A percentile compares a stretch with the other conserved stretches of the same genome.
These are phyloP conservation scores for Patiria pectinifera DNA, from an alignment of 53 echinoderm and acorn worm species.

Conservation along the genomic window DNA sequence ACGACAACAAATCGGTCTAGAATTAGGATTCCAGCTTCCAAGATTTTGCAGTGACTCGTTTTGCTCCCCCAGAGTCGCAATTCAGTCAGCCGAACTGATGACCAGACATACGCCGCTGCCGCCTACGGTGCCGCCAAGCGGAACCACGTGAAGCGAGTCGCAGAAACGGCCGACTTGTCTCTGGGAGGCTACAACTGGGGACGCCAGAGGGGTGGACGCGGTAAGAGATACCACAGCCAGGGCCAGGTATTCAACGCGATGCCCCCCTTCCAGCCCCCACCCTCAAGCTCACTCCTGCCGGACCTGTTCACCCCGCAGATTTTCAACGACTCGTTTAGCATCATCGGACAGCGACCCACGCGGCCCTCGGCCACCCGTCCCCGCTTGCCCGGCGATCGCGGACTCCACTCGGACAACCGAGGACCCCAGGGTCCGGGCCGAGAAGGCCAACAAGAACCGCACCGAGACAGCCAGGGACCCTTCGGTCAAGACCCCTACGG, in stretches of 20 bases:
- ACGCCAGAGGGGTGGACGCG: neutral
- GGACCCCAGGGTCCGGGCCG: neutral
- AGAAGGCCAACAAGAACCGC: neutral
- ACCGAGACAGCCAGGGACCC: neutral
- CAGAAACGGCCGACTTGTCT: constrained; percentile 27
- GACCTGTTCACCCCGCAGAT: constrained; percentile 22
- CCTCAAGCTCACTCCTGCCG: constrained; percentile 21
- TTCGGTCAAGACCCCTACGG: no score
- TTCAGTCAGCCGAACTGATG: neutral
- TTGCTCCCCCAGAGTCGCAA: neutral
- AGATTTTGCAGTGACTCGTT: no score
- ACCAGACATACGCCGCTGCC: neutral
- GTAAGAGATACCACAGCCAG: neutral
- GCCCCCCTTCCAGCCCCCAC: constrained; percentile 43
- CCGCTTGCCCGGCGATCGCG: neutral
- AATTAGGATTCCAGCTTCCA: no score
- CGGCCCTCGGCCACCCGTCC: constrained; percentile 34
- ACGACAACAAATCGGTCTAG: no score
- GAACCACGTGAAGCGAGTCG: constrained; percentile 2
- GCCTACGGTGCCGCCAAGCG: neutral
- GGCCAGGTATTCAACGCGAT: constrained; percentile 34
- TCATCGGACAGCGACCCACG: constrained; percentile 32
- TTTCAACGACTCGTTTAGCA: neutral
- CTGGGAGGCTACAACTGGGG: constrained; percentile 28
- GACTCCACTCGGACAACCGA: neutral